Conservation (phyloP, 2,113 vertebrate genomes). For the Nycticryphes semicollaris region DNA sequence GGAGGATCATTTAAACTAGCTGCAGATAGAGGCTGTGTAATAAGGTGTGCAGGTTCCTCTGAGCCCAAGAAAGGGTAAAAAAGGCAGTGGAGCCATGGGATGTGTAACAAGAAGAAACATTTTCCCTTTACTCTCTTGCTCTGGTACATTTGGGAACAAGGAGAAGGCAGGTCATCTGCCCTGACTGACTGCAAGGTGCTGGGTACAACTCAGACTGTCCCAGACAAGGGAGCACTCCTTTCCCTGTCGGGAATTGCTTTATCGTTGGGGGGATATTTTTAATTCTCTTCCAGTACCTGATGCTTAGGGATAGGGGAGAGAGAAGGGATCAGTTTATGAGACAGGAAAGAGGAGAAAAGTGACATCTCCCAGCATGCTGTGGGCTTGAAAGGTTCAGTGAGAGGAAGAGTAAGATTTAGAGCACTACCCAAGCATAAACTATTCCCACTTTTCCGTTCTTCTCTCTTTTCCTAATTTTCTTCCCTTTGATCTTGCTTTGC, state of each 20-base stretch:
- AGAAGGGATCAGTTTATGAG: background rate
- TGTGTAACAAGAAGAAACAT: background rate
- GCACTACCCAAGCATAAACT: background rate
- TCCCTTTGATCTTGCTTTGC: conserved; percentile 24
- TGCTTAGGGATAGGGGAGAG: background rate
- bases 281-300: background rate
- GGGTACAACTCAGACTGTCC: background rate
- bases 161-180: background rate
- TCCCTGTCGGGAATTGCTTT: background rate
- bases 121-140: background rate
- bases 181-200: background rate
- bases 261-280: background rate
- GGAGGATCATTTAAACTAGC: background rate
- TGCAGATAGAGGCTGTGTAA: background rate
- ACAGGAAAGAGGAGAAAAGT: background rate
- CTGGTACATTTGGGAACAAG: background rate
- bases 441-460: conserved; percentile 6
- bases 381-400: background rate
- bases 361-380: background rate
- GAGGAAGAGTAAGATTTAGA: background rate
- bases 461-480: background rate
- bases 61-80: background rate
- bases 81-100: background rate
- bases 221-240: background rate
- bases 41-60: background rate